These are phyloP conservation scores for Anastrepha ludens DNA, from an alignment of 1,140 invertebrate genomes.

Conservation along the genomic window DNA sequence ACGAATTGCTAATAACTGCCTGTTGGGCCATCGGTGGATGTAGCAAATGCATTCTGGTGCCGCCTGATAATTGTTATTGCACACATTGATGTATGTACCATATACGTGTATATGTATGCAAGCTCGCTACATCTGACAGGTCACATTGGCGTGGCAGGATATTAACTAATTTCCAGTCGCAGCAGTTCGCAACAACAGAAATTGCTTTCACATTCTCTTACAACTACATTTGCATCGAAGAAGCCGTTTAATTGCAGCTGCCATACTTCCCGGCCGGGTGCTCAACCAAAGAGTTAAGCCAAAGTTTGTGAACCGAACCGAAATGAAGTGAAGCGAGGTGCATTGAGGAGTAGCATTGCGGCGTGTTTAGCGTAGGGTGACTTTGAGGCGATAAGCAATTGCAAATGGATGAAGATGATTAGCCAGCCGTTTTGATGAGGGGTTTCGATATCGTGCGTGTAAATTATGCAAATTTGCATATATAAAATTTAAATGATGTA, in stretches of 20 bases:
- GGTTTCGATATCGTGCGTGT: conserved; percentile 46
- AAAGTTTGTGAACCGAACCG: neutral
- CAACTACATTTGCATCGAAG: neutral
- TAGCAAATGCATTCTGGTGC: neutral
- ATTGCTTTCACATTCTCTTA: neutral
- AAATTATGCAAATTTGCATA: conserved; percentile 41
- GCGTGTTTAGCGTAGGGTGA: neutral
- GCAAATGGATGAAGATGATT: conserved; percentile 39
- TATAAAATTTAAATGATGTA: conserved; percentile 40
- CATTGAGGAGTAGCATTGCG: neutral
- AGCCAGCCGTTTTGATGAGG: conserved; percentile 1
- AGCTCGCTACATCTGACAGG: neutral
- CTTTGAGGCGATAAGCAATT: neutral
- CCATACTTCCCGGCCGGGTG: neutral
- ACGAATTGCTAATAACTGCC: conserved; percentile 26
- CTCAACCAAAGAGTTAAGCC: neutral
- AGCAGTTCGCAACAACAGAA: neutral
- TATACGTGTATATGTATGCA: neutral
- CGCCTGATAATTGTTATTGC: neutral
- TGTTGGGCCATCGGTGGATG: neutral
- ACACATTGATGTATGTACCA: neutral
- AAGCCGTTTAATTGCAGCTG: conserved; percentile 34
- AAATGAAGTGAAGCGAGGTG: neutral
- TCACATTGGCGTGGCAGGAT: neutral
- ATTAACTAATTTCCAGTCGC: conserved; percentile 25